phyloP scores from a whole-genome alignment of 2,113 vertebrate genomes.

The Coryphaenoides rupestris region DNA sequence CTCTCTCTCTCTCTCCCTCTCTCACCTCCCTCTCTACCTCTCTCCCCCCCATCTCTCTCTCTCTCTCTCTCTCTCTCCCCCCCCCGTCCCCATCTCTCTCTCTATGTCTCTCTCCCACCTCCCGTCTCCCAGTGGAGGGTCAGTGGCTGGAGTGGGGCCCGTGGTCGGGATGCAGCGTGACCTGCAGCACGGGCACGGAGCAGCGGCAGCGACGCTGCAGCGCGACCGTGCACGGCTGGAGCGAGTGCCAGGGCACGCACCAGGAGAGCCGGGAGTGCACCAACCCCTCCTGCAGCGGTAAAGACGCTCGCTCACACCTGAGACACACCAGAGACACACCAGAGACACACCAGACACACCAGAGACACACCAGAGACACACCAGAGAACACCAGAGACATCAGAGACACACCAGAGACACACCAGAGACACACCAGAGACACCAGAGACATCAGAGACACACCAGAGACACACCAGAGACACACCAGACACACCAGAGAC shows the following conservation, averaged over 20 bases:
- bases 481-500: too few relatives aligned
- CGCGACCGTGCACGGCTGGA: slow-evolving; percentile 86
- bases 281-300: slow-evolving; percentile 86
- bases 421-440: too few relatives aligned
- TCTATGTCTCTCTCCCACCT: slow-evolving; percentile 17
- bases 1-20: neutral
- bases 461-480: too few relatives aligned
- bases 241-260: slow-evolving; percentile 86
- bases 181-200: slow-evolving; percentile 87
- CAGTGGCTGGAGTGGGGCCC: slow-evolving; percentile 96
- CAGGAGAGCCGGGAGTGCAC: slow-evolving; percentile 86
- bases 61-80: slow-evolving; percentile 18
- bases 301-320: slow-evolving; percentile 34
- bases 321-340: too few relatives aligned
- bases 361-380: too few relatives aligned
- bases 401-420: neutral
- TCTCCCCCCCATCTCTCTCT: neutral
- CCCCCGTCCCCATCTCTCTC: slow-evolving; percentile 49
- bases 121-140: slow-evolving; percentile 84
- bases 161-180: slow-evolving; percentile 89
- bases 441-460: too few relatives aligned
- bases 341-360: too few relatives aligned
- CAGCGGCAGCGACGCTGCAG: slow-evolving; percentile 90
- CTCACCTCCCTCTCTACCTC: slow-evolving; percentile 21
- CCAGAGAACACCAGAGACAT: too few relatives aligned